phyloP scores from a whole-genome alignment of 2,888 invertebrate genomes.

The Agrochola lota region DNA sequence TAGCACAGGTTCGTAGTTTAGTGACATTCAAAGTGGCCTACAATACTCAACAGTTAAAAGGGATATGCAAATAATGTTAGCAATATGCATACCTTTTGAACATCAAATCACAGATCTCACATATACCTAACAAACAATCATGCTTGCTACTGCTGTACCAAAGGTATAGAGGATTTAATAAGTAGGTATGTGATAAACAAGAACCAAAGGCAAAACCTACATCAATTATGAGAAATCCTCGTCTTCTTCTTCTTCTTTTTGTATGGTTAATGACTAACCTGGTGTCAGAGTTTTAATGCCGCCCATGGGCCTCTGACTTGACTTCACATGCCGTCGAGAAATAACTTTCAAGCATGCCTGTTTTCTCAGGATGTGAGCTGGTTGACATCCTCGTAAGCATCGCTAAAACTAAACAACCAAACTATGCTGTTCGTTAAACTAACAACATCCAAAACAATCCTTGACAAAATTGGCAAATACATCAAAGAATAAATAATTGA shows the following conservation, averaged over 20 bases:
- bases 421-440: neutral
- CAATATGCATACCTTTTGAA: neutral
- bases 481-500: slow-evolving; percentile 63
- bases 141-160: neutral
- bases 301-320: no score
- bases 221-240: neutral
- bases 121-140: neutral
- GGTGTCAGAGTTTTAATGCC: no score
- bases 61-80: neutral
- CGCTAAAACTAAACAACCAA: no score
- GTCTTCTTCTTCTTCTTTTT: no score
- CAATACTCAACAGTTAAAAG: neutral
- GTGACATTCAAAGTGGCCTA: neutral
- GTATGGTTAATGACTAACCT: no score
- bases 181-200: neutral
- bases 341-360: no score
- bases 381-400: no score
- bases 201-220: neutral
- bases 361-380: no score
- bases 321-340: no score
- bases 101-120: neutral
- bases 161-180: neutral
- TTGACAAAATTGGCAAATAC: slow-evolving; percentile 57
- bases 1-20: neutral
- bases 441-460: slow-evolving; percentile 31